Evolutionary conservation across 2,113 vertebrate genomes (phyloP).

Genomic region (Kryptolebias marmoratus): DNA sequence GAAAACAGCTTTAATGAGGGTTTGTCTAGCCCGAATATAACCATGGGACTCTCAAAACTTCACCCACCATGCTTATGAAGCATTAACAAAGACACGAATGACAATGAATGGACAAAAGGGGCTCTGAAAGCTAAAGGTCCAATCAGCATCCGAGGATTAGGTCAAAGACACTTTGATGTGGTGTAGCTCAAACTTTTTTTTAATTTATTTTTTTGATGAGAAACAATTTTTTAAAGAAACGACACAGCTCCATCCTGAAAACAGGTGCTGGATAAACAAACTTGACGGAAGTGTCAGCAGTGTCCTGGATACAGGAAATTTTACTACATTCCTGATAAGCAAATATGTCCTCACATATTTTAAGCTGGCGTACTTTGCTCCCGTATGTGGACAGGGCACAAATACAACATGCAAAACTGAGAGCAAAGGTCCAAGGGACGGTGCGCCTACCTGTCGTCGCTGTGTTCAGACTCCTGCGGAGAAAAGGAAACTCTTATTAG

Average conservation of each 20-base stretch:
- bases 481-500: constrained; percentile 25
- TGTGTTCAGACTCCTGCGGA: constrained; percentile 69
- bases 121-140: constrained; percentile 50
- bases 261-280: background rate
- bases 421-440: constrained; percentile 14
- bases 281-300: background rate
- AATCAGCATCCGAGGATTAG: constrained; percentile 13
- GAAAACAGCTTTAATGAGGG: constrained; percentile 80
- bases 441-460: constrained; percentile 69
- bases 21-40: constrained; percentile 72
- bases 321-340: constrained; percentile 46
- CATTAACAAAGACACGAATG: constrained; percentile 71
- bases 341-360: constrained; percentile 47
- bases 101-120: constrained; percentile 76
- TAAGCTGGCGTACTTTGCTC: background rate
- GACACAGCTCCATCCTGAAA: background rate
- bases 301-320: constrained; percentile 3
- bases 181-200: constrained; percentile 1
- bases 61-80: constrained; percentile 58
- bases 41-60: constrained; percentile 78
- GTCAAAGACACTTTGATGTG: constrained; percentile 10
- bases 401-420: constrained; percentile 55
- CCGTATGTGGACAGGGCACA: background rate
- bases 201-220: constrained; percentile 14
- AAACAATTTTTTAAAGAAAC: background rate